Base-by-base conservation (phyloP, 2,113 vertebrate species). In the Catagonus wagneri region DNA sequence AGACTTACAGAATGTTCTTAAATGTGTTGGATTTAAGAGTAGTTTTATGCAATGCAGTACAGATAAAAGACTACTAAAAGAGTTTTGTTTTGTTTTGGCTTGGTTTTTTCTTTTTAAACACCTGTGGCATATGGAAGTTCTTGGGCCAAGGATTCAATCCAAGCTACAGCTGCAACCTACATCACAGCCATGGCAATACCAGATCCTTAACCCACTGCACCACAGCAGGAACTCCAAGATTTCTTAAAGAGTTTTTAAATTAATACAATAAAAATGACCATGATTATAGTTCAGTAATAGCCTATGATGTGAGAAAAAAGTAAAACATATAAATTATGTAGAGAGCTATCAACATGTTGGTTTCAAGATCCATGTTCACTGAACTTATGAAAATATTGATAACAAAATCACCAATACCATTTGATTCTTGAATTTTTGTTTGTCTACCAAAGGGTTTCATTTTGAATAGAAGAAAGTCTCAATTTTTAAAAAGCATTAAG, bases 371-470 rank as follows among this genome's bases (percentile, higher is more conserved):
- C 29, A 72, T 11, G 39, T 72, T 89, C 90, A 52, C 15, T 76
- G 74, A 89, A 22, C 4, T 88, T 84, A 61, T 87, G 68, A 78
- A 90, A 88, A 93, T 58, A 84, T 12, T 54, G 29, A 75, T 50
- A 52, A 80, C 6, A 86, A 90, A 80, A 79, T 76, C 14, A 58
- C 27, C 65, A 79, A 60, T 66, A 80, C 32, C 19, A 75, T 25
- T 23, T 25, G 22, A 63, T 76, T 76, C 16, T 22, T 89, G 0
- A 44, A 16, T 39, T 61, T 83, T 90, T 95, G 7, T 68, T 95
- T 25, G 20, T 72, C 23, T 89, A 75, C 19, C 34, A 63, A 71
- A 66, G 13, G 2, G 15, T 54, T 95, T 81, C 44, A 60, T 74
- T 52, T 86, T 75, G 20, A 52, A 44, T 2, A 63, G 56, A 85